These are phyloP conservation scores for Metalampra italica DNA, from an alignment of 2,888 invertebrate genomes.

Conservation along the genomic window DNA sequence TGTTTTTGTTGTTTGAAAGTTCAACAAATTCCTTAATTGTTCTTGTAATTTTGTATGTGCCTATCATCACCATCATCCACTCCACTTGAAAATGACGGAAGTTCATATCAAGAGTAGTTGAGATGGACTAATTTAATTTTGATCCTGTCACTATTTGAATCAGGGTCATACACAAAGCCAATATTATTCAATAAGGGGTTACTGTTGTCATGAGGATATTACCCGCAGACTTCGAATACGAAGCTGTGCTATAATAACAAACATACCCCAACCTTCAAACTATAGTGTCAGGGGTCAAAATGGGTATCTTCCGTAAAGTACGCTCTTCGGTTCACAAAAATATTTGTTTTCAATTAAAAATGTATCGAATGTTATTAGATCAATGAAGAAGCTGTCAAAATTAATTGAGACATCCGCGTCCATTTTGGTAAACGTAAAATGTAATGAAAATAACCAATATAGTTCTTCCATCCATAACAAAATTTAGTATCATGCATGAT, in stretches of 20 bases:
- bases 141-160: constrained; percentile 52
- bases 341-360: constrained; percentile 46
- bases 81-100: constrained; percentile 46
- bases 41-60: too few relatives aligned
- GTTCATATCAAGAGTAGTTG: constrained; percentile 56
- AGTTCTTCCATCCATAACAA: too few relatives aligned
- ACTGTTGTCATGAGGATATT: constrained; percentile 16
- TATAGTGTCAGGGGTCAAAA: not conserved
- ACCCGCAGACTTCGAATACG: constrained; percentile 25
- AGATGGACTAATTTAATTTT: constrained; percentile 61
- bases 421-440: constrained; percentile 18
- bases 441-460: too few relatives aligned
- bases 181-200: constrained; percentile 28
- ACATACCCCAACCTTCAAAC: not conserved
- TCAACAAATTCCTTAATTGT: too few relatives aligned
- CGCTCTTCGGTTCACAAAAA: constrained; percentile 29
- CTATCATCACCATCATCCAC: constrained; percentile 16
- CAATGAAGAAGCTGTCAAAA: constrained; percentile 53
- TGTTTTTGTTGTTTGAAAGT: too few relatives aligned
- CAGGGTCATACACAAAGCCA: constrained; percentile 37
- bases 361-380: constrained; percentile 43
- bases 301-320: not conserved
- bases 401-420: constrained; percentile 46
- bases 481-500: too few relatives aligned
- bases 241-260: not conserved